Conservation (phyloP, 2,797 vertebrate species). For the Chaetodon trifasciatus region DNA sequence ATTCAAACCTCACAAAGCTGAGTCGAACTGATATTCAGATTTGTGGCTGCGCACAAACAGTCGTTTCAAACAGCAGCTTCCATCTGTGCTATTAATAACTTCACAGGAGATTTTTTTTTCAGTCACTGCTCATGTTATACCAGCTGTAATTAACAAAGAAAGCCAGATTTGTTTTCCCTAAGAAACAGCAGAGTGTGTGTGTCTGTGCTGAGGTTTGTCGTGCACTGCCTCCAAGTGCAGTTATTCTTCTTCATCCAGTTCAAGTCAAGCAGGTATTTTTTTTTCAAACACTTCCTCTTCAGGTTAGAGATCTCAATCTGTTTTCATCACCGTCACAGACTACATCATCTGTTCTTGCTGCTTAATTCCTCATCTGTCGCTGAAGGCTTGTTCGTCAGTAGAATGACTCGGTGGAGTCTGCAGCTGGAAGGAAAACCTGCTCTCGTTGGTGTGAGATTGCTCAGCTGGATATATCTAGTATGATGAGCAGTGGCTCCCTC, state of each 20-base stretch:
- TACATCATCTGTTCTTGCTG: slow-evolving; percentile 7
- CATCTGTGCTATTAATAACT: slow-evolving; percentile 66
- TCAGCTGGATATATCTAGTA: neutral
- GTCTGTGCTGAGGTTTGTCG: neutral
- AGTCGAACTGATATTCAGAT: neutral
- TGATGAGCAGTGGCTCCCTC: neutral
- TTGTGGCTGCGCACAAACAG: slow-evolving; percentile 1
- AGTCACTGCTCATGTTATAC: slow-evolving; percentile 29
- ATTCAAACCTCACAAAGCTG: slow-evolving; percentile 9
- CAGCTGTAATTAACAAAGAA: slow-evolving; percentile 59
- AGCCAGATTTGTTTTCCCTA: slow-evolving; percentile 33
- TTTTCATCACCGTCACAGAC: slow-evolving; percentile 2
- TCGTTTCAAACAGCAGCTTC: slow-evolving; percentile 27
- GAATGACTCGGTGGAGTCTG: slow-evolving; percentile 31
- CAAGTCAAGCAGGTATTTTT: neutral
- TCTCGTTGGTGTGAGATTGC: neutral
- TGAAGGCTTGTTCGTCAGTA: slow-evolving; percentile 46
- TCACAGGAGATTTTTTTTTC: slow-evolving; percentile 49
- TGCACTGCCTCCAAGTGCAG: neutral
- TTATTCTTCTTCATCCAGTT: slow-evolving; percentile 6
- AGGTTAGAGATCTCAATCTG: slow-evolving; percentile 16
- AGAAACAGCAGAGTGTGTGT: slow-evolving; percentile 21
- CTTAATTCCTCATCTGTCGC: slow-evolving; percentile 9
- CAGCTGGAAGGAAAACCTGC: slow-evolving; percentile 34
- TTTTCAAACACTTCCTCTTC: neutral